Base-by-base conservation (phyloP, 2,888 invertebrate species). In the Hyppa rectilinea region DNA sequence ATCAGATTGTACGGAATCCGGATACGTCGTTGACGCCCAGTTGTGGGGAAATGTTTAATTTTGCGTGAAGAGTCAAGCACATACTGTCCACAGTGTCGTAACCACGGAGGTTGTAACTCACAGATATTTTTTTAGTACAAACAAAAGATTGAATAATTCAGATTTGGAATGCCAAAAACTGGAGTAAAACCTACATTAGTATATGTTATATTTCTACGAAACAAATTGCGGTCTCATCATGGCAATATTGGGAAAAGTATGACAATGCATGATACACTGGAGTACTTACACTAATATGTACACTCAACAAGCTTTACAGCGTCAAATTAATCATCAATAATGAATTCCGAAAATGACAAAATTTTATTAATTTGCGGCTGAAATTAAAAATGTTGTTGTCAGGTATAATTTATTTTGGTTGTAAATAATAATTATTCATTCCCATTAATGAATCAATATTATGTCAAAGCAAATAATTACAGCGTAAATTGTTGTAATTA, bases 41-140 rank as follows among this genome's bases (percentile, higher is more conserved):
- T 78, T 72, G 70, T 70, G 65, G 75, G 70, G 49, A 66, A 80
- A 82, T 83, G 78, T 84, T 86, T 82, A 80, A 84, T 87, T 84
- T 82, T 78, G 80, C 81, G 76, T 82, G 80, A 83, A 69, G 34
- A 75, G 63, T 76, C 81, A 71, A 53, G 56, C 36, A 63, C 40
- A 61, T 60, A 47, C 26, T 47, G 26, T 53, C 26, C 49, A 43
- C 53, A 47, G 64, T n/a, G n/a, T n/a, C n/a, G n/a, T n/a, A n/a
- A n/a, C n/a, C n/a, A n/a, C n/a, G n/a, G n/a, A n/a, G n/a, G n/a
- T 55, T 60, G 52, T 72, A 60, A 79, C 62, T 71, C 49, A 56
- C 56, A 71, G 55, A 58, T n/a, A n/a, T n/a, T n/a, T n/a, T n/a
- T n/a, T n/a, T n/a, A 34, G n/a, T 17, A 63, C 20, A 34, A 12